Base-by-base conservation (phyloP, 1,140 invertebrate genomes). In the Chironomus tepperi region DNA sequence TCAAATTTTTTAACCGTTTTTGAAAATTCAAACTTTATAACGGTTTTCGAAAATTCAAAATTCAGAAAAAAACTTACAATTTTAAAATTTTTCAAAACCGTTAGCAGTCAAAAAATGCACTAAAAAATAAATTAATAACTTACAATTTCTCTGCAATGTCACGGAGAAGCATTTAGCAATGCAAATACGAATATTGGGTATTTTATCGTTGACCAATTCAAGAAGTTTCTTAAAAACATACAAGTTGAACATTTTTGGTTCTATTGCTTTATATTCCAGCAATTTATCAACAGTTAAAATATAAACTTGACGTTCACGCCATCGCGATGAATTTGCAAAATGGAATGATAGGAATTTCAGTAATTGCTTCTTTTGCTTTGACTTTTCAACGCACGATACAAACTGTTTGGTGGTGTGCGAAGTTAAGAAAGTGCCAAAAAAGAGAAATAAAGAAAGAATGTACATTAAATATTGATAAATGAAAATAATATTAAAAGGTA, bases 111-210 rank as follows among this genome's bases (percentile, higher is more conserved):
- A 34, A n/a, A 34, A 34, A 34, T 34, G 24, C 24, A 34, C 24
- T 70, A 18, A 10, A 57, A 57, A 12, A 57, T 57, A 9, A 0
- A 6, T 19, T 19, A 19, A 42, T 34, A 43, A 73, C 72, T 43
- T 73, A 73, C 72, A n/a, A 73, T 73, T 42, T 42, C 12, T n/a
- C 12, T 10, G 9, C 12, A 73, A 16, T 42, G 72, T 43, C 15
- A 18, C 19, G 18, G 74, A 65, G 10, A 74, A 72, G 7, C 64
- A 72, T 43, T 64, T 70, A 12, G 64, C 74, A 16, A 74, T 34
- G 16, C 24, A 42, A 18, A 74, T 16, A 42, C 74, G 74, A 74
- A 74, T 72, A 47, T 74, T 74, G 64, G 74, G 74, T 18, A 74
- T 43, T 42, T 42, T 65, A 18, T 74, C 74, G 3, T n/a, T 43